phyloP scores from a whole-genome alignment of 1,140 invertebrate genomes.

The Batillaria attramentaria region DNA sequence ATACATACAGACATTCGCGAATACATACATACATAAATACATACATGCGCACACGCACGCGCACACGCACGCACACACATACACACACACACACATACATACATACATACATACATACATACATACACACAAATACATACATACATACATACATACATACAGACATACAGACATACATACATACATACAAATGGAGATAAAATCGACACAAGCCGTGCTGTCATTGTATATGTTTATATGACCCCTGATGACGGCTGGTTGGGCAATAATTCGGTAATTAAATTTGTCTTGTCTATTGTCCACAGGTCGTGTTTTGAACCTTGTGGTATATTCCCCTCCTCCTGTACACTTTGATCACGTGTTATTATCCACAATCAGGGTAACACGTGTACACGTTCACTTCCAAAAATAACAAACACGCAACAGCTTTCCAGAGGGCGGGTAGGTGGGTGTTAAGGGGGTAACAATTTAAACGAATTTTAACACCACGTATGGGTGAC shows the following conservation, averaged over 20 bases:
- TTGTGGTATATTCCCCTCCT: too few species aligned
- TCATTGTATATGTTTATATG: background rate
- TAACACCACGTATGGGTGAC: too few species aligned
- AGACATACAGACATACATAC: background rate
- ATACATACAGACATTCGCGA: background rate
- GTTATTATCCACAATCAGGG: too few species aligned
- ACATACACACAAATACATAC: background rate
- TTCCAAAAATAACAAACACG: too few species aligned
- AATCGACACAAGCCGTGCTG: background rate
- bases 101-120: conserved; percentile 34
- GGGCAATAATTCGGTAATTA: background rate
- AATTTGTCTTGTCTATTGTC: background rate
- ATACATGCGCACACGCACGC: conserved; percentile 29
- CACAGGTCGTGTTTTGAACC: too few species aligned
- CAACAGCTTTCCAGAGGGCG: too few species aligned
- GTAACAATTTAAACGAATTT: too few species aligned
- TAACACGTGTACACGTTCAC: too few species aligned
- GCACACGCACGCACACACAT: conserved; percentile 44
- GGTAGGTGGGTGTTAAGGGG: too few species aligned
- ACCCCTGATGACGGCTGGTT: background rate
- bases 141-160: too few species aligned
- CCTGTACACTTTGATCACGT: too few species aligned
- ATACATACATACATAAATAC: background rate
- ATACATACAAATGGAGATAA: background rate
- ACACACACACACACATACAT: conserved; percentile 46